Evolutionary conservation across 92 coral and sea anemone genomes (phyloP).

Genomic region (Montipora capitata): DNA sequence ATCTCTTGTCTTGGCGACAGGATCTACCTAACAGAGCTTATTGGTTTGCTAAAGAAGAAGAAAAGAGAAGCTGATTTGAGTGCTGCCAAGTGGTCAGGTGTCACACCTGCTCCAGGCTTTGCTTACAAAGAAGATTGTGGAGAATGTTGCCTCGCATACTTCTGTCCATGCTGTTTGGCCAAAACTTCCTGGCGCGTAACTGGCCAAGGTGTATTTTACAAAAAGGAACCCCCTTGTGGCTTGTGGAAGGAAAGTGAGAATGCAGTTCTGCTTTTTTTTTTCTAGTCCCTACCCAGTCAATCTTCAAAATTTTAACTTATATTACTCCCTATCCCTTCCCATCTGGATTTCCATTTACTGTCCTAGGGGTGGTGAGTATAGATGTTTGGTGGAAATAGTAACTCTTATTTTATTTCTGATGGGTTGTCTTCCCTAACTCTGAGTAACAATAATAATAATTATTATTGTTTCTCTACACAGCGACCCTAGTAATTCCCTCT

Average conservation of each 20-base stretch:
- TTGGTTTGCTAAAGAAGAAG: slow-evolving; percentile 89
- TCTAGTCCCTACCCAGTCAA: too few relatives aligned
- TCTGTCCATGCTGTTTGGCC: slow-evolving; percentile 95
- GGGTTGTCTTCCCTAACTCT: too few relatives aligned
- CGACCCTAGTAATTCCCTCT: too few relatives aligned
- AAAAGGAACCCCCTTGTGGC: slow-evolving; percentile 98
- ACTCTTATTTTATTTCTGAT: too few relatives aligned
- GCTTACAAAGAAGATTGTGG: slow-evolving; percentile 97
- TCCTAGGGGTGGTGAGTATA: too few relatives aligned
- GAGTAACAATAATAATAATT: too few relatives aligned
- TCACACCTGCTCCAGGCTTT: slow-evolving; percentile 93
- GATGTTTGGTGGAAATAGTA: too few relatives aligned
- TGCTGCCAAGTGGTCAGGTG: slow-evolving; percentile 96
- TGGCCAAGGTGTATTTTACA: slow-evolving; percentile 99
- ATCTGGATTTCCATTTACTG: too few relatives aligned
- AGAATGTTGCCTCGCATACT: slow-evolving; percentile 93
- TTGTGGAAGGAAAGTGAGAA: slow-evolving; percentile 79
- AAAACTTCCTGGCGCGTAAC: slow-evolving; percentile 98
- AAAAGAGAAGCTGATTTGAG: slow-evolving; percentile 93
- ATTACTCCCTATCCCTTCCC: too few relatives aligned
- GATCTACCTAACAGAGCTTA: slow-evolving; percentile 89
- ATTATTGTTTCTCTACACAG: too few relatives aligned
- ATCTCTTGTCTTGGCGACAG: slow-evolving; percentile 95
- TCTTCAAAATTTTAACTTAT: too few relatives aligned
- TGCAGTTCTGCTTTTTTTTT: too few relatives aligned